Evolutionary conservation across 2,888 invertebrate species (phyloP).

Genomic region (Orchesellides sinensis): DNA sequence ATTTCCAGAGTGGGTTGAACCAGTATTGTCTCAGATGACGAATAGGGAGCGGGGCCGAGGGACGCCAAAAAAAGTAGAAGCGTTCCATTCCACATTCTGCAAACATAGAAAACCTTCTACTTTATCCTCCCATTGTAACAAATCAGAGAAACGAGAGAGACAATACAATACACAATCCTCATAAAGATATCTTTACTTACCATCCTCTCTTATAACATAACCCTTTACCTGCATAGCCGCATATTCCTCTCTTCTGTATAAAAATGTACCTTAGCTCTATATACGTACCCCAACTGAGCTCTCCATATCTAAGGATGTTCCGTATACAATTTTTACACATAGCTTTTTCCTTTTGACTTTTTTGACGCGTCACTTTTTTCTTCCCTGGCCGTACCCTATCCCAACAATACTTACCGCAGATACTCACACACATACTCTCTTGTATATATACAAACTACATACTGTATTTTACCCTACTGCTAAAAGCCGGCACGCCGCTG

Average conservation of each 20-base stretch:
- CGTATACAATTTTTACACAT: neutral
- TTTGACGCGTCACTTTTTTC: neutral
- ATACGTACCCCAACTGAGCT: no score
- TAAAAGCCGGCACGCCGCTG: constrained; percentile 34
- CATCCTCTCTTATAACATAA: neutral
- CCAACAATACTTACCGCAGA: neutral
- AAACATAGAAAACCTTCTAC: no score
- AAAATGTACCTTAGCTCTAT: no score
- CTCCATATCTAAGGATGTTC: no score
- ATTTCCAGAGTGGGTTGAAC: neutral
- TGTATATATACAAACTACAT: neutral
- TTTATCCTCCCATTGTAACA: no score
- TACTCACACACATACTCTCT: neutral
- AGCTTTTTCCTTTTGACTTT: neutral
- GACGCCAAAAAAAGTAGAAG: neutral
- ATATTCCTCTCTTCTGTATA: no score
- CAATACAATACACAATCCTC: neutral
- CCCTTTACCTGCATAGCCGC: no score
- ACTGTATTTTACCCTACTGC: neutral
- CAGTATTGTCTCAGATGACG: neutral
- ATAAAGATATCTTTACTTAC: no score
- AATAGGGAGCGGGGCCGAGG: neutral
- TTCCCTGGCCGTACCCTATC: neutral
- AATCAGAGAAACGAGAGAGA: no score
- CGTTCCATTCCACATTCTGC: no score